These are phyloP conservation scores for Portevinia maculata DNA, from an alignment of 2,888 invertebrate species.

Conservation along the genomic window DNA sequence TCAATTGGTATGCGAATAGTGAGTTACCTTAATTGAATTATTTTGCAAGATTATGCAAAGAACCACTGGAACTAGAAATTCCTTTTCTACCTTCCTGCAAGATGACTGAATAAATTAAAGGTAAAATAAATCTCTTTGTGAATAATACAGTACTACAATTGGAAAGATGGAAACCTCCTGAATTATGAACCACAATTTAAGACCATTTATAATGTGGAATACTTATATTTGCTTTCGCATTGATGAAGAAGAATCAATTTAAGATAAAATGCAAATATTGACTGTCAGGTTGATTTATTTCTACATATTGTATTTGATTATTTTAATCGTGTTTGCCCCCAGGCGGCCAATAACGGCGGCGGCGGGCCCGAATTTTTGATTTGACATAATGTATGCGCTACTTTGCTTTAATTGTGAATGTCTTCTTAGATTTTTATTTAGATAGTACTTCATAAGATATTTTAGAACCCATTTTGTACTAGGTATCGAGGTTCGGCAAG, in stretches of 20 bases:
- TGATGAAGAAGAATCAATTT: background rate
- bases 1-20: slow-evolving; percentile 27
- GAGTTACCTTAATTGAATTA: slow-evolving; percentile 43
- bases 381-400: too few species aligned
- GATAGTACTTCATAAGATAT: too few species aligned
- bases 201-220: slow-evolving; percentile 20
- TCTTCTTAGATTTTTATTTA: too few species aligned
- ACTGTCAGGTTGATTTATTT: too few species aligned
- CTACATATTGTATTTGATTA: too few species aligned
- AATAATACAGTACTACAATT: background rate
- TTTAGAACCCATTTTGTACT: too few species aligned
- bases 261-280: background rate
- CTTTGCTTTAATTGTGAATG: too few species aligned
- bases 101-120: slow-evolving; percentile 32
- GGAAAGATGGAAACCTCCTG: background rate
- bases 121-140: background rate
- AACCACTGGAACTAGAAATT: background rate
- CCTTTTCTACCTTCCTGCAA: slow-evolving; percentile 3
- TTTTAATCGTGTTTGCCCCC: too few species aligned
- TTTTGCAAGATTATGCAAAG: slow-evolving; percentile 39
- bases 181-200: background rate
- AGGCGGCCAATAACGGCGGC: too few species aligned
- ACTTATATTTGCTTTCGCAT: background rate
- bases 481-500: too few species aligned
- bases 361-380: too few species aligned